Base-by-base conservation (phyloP, 1,140 invertebrate genomes). In the Sycophaga agraensis region DNA sequence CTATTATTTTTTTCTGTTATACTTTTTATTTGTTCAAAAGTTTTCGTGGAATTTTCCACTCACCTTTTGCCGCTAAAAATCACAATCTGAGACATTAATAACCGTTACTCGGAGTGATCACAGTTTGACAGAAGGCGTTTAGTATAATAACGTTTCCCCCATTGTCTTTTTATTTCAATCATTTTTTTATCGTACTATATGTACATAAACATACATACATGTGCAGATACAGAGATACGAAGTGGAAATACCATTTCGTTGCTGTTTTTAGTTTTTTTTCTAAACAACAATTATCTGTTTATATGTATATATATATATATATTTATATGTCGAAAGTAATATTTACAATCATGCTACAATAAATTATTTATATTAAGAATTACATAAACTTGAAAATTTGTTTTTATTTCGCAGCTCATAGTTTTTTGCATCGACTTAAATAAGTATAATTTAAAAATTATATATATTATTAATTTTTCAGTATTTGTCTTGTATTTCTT, bases 101-200 rank as follows among this genome's bases (percentile, higher is more conserved):
- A 61, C 42, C 39, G 16, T 61, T 74, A 73, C 66, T 64, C 71
- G 74, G 69, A 71, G 72, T 71, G 66, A 78, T 78, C 76, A 77
- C 76, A 78, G 75, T 70, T 76, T 73, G 68, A 76, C 74, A 77
- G 71, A 77, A 78, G 75, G 76, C 75, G 63, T 73, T 68, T 73
- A 71, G 54, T 57, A 57, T 40, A 57, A 49, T 45, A 57, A 51
- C 12, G 16, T 56, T 49, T 55, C 51, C 16, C 16, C 2, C 48
- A 28, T 46, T 54, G 24, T 48, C 24, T 8, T n/a, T n/a, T 56
- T 35, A 4, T 40, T 42, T n/a, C 28, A 14, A 28, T 55, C 28
- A n/a, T 31, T 53, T 48, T 50, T 31, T 46, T 45, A 14, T 53
- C n/a, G n/a, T n/a, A 26, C 2, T 21, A 17, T 24, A n/a, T 56